Evolutionary conservation across 2,113 vertebrate genomes (phyloP).

Genomic region (Chaetops frenatus): DNA sequence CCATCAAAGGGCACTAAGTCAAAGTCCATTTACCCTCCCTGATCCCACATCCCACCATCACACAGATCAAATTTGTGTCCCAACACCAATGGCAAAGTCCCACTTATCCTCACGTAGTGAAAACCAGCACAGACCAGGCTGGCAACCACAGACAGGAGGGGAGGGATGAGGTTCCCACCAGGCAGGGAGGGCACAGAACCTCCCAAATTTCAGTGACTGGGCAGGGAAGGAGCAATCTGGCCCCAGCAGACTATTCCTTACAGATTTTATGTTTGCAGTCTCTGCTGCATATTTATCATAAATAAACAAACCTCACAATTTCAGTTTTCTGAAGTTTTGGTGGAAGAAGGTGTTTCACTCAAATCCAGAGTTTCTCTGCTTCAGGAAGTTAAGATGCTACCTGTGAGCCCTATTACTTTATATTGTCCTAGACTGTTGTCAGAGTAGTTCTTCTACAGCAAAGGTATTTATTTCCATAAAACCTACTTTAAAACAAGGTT

Average conservation of each 20-base stretch:
- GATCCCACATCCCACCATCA: neutral
- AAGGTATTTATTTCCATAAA: neutral
- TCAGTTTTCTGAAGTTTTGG: neutral
- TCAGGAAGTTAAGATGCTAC: neutral
- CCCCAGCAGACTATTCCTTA: neutral
- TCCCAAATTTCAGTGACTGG: accelerated
- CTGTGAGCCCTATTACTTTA: neutral
- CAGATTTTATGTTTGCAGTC: neutral
- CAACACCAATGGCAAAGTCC: neutral
- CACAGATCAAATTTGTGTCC: neutral
- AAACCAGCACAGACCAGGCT: accelerated
- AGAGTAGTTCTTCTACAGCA: neutral
- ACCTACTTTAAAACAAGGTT: neutral
- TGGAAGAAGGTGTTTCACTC: neutral
- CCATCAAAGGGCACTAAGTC: neutral
- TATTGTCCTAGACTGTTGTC: neutral
- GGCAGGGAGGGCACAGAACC: neutral
- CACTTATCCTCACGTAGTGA: accelerated
- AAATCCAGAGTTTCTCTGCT: neutral
- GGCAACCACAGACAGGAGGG: neutral
- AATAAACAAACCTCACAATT: neutral
- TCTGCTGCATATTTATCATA: neutral
- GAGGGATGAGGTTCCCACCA: accelerated
- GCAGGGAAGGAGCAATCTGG: neutral
- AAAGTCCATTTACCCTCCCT: neutral